phyloP scores from a whole-genome alignment of 1,140 invertebrate species.

The Oryctes rhinoceros region DNA sequence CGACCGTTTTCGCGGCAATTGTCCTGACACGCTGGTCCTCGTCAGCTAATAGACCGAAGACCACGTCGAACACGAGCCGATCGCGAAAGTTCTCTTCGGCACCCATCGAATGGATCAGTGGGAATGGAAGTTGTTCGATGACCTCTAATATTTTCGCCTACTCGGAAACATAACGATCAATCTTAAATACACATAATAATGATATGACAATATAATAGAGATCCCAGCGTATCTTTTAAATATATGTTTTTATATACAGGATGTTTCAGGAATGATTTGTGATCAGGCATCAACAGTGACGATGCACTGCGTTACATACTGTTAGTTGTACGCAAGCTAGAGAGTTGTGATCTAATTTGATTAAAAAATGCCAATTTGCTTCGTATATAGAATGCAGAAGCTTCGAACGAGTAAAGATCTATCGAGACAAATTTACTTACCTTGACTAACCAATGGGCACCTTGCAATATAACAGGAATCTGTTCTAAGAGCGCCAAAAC shows the following conservation, averaged over 20 bases:
- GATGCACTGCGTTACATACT: too few species aligned
- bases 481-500: constrained; percentile 68
- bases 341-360: constrained; percentile 12
- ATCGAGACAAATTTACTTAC: constrained; percentile 59
- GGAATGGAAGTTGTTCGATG: constrained; percentile 68
- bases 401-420: neutral
- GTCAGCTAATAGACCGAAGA: constrained; percentile 75
- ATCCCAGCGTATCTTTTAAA: too few species aligned
- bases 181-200: too few species aligned
- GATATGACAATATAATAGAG: too few species aligned
- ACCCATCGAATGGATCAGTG: constrained; percentile 63
- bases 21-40: constrained; percentile 80
- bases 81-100: constrained; percentile 66
- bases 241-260: too few species aligned
- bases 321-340: constrained; percentile 41
- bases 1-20: constrained; percentile 73
- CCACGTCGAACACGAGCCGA: constrained; percentile 68
- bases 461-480: constrained; percentile 71
- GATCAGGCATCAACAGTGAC: too few species aligned
- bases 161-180: constrained; percentile 40
- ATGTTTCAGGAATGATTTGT: too few species aligned
- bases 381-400: too few species aligned
- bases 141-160: constrained; percentile 71
- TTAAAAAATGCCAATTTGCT: neutral
- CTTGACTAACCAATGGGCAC: constrained; percentile 89